phyloP scores from a whole-genome alignment of 2,888 invertebrate genomes.

The Dryobota labecula region DNA sequence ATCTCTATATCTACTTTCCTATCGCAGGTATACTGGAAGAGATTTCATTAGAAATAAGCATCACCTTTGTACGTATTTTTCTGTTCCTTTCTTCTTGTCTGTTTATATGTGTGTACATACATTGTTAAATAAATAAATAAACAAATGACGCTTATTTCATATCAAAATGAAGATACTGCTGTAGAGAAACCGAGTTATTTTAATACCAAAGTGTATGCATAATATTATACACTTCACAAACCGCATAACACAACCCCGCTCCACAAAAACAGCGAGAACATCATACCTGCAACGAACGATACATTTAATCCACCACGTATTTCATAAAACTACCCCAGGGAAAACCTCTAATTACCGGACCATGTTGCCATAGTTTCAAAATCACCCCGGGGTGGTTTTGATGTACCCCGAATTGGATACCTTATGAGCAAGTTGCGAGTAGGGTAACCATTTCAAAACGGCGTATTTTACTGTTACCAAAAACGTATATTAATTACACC shows the following conservation, averaged over 20 bases:
- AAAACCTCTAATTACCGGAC: constrained; percentile 54
- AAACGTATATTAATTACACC: too few species aligned
- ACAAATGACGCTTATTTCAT: too few species aligned
- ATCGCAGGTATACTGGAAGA: too few species aligned
- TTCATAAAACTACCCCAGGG: constrained; percentile 57
- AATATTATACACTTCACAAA: neutral
- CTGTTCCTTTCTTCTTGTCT: too few species aligned
- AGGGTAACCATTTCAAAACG: neutral
- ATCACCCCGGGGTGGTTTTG: constrained; percentile 56
- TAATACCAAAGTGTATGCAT: neutral
- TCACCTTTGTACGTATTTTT: too few species aligned
- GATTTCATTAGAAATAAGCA: too few species aligned
- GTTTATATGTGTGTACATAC: too few species aligned
- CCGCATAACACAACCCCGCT: neutral
- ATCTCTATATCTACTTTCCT: too few species aligned
- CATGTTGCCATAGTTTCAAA: constrained; percentile 61
- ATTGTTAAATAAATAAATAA: too few species aligned
- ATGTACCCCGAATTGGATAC: constrained; percentile 50
- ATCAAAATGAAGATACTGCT: neutral
- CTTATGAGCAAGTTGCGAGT: constrained; percentile 40
- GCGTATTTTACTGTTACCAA: neutral
- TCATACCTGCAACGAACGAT: constrained; percentile 22
- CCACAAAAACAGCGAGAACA: constrained; percentile 20
- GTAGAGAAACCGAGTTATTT: neutral
- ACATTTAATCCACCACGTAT: constrained; percentile 46